Percentiles rank a stretch among this genome's conserved stretches.
Evolutionary conservation across 2,113 vertebrate genomes (phyloP).

Genomic region (Atractosteus spatula): DNA sequence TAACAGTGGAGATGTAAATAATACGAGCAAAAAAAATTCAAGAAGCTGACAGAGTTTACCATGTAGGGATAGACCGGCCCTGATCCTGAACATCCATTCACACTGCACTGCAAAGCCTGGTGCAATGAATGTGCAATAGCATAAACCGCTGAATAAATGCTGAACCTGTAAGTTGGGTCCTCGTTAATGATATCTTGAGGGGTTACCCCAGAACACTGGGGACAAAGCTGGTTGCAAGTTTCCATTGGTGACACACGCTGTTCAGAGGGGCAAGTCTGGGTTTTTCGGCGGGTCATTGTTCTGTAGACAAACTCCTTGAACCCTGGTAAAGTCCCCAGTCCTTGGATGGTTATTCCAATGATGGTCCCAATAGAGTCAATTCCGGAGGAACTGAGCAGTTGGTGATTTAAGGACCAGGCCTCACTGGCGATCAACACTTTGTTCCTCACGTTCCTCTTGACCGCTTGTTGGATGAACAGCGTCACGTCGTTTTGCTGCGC

Average conservation of each 20-base stretch:
- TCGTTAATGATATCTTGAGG: rapidly evolving
- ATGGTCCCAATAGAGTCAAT: slow-evolving; percentile 36
- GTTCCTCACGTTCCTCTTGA: slow-evolving; percentile 45
- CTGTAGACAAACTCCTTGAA: slow-evolving; percentile 29
- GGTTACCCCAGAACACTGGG: neutral
- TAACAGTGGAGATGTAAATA: too few relatives aligned
- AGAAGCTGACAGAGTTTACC: slow-evolving; percentile 38
- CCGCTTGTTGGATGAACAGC: slow-evolving; percentile 45
- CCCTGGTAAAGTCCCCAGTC: slow-evolving; percentile 21
- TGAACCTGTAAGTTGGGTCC: slow-evolving; percentile 39
- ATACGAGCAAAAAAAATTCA: too few relatives aligned
- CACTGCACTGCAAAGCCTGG: slow-evolving; percentile 48
- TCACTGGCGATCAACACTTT: slow-evolving; percentile 62
- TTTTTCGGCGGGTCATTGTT: neutral
- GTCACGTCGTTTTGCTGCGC: neutral
- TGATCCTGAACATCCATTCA: slow-evolving; percentile 34
- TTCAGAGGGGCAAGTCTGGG: rapidly evolving
- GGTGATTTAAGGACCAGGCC: slow-evolving; percentile 42
- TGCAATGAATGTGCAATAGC: slow-evolving; percentile 56
- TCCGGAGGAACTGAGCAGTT: slow-evolving; percentile 33
- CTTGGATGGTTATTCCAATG: slow-evolving; percentile 44
- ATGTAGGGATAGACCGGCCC: slow-evolving; percentile 58
- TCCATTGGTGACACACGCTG: slow-evolving; percentile 5
- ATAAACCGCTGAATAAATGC: slow-evolving; percentile 40
- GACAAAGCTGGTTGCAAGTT: slow-evolving; percentile 42